Evolutionary conservation across 2,888 invertebrate genomes (phyloP).

Genomic region (Tuberolachnus salignus): DNA sequence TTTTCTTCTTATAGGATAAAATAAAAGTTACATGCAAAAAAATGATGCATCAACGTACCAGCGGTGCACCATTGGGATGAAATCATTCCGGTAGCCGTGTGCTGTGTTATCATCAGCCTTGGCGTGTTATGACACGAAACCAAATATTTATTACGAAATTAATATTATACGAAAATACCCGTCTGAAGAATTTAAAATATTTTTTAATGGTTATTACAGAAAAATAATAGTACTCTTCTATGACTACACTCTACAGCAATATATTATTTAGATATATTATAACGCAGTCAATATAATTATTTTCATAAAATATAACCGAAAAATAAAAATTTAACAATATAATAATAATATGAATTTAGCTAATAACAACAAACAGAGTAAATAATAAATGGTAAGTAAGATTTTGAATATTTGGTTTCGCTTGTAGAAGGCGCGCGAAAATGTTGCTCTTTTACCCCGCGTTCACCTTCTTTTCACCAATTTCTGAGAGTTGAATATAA

Average conservation of each 20-base stretch:
- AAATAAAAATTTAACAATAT: not conserved
- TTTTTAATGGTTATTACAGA: too few species aligned
- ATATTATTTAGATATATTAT: too few species aligned
- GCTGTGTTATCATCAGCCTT: slow-evolving; percentile 49
- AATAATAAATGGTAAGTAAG: not conserved
- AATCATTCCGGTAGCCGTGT: slow-evolving; percentile 55
- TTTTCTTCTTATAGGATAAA: not conserved
- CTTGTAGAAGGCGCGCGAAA: slow-evolving; percentile 3
- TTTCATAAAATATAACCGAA: not conserved
- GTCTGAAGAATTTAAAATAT: not conserved
- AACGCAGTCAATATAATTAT: too few species aligned
- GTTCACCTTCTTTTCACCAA: slow-evolving; percentile 89
- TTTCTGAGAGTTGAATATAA: slow-evolving; percentile 91
- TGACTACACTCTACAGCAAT: too few species aligned
- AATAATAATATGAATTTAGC: not conserved
- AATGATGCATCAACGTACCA: slow-evolving; percentile 32
- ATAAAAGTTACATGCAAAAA: not conserved
- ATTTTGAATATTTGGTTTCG: slow-evolving; percentile 40
- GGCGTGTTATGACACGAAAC: slow-evolving; percentile 47
- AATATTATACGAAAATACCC: not conserved
- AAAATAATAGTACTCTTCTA: not conserved
- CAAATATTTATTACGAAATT: slow-evolving; percentile 43
- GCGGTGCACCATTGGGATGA: slow-evolving; percentile 46
- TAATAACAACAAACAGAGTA: slow-evolving; percentile 5
- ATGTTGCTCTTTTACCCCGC: not conserved